A percentile compares a stretch with the other conserved stretches of the same genome.
phyloP scores from a whole-genome alignment of 2,888 invertebrate species.

The Cerastoderma edule region DNA sequence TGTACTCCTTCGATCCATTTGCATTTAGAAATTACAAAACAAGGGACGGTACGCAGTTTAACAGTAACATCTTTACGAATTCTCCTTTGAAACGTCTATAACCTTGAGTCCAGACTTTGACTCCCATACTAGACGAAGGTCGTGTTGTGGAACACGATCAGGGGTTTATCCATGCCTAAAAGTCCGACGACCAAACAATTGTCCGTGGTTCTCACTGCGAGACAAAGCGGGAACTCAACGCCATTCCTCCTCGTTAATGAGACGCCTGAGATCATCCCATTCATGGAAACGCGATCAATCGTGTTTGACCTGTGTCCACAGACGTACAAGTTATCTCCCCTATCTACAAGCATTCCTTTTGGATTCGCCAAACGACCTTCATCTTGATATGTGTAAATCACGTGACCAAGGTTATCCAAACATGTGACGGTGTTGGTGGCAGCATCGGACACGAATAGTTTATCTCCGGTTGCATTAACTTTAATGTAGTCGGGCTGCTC shows the following conservation, averaged over 20 bases:
- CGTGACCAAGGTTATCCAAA: neutral
- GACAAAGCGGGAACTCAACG: neutral
- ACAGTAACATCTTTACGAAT: no score
- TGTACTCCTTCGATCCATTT: no score
- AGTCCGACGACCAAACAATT: neutral
- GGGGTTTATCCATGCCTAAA: constrained; percentile 1
- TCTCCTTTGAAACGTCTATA: no score
- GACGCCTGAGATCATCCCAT: neutral
- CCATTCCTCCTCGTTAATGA: neutral
- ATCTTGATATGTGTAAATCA: neutral
- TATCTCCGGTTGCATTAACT: neutral
- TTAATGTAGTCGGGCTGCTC: neutral
- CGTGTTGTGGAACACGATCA: neutral
- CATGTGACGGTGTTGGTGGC: neutral
- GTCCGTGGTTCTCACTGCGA: neutral
- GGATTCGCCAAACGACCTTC: neutral
- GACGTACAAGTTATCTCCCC: neutral
- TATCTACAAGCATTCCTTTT: constrained; percentile 1
- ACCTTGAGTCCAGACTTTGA: no score
- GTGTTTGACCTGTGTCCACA: neutral
- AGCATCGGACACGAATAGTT: neutral
- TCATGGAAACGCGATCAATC: neutral
- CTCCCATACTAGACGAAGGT: no score
- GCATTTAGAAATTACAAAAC: no score
- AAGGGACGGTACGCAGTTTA: no score